phyloP scores from a whole-genome alignment of 2,888 invertebrate genomes.

The Sylvicola cinctus region DNA sequence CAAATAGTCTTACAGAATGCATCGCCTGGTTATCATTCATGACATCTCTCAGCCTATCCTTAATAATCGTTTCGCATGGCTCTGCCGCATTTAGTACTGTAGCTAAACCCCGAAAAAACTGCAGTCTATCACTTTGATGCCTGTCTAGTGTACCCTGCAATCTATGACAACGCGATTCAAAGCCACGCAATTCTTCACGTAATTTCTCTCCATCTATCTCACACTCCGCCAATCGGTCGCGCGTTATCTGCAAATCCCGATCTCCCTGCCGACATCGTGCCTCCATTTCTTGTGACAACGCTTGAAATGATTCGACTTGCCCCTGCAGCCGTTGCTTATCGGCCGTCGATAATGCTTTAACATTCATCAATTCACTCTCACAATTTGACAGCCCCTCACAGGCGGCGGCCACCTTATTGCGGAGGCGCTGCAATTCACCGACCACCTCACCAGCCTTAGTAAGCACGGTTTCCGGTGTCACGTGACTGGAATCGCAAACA shows the following conservation, averaged over 20 bases:
- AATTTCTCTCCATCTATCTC: conserved; percentile 41
- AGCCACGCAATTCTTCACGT: conserved; percentile 23
- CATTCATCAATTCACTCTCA: conserved; percentile 21
- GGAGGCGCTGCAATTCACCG: conserved; percentile 44
- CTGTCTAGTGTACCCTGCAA: conserved; percentile 22
- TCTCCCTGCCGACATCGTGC: conserved; percentile 52
- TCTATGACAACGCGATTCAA: conserved; percentile 24
- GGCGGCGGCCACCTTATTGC: conserved; percentile 28
- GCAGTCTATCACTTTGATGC: conserved; percentile 21
- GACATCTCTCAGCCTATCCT: conserved; percentile 58
- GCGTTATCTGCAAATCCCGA: conserved; percentile 51
- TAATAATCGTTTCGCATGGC: conserved; percentile 55
- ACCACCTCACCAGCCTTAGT: conserved; percentile 59
- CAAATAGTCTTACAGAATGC: conserved; percentile 32
- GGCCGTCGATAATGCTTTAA: conserved; percentile 20
- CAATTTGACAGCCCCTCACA: conserved; percentile 26
- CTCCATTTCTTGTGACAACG: conserved; percentile 47
- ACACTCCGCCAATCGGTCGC: conserved; percentile 49
- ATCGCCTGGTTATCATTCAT: conserved; percentile 59
- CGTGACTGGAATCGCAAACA: conserved; percentile 40
- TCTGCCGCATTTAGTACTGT: conserved; percentile 42
- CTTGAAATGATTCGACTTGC: conserved; percentile 28
- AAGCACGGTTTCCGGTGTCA: conserved; percentile 48
- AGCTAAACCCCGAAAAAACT: conserved; percentile 20
- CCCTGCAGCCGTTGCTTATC: conserved; percentile 59